Evolutionary conservation across 2,888 invertebrate genomes (phyloP).

Genomic region (Lathronympha strigana): DNA sequence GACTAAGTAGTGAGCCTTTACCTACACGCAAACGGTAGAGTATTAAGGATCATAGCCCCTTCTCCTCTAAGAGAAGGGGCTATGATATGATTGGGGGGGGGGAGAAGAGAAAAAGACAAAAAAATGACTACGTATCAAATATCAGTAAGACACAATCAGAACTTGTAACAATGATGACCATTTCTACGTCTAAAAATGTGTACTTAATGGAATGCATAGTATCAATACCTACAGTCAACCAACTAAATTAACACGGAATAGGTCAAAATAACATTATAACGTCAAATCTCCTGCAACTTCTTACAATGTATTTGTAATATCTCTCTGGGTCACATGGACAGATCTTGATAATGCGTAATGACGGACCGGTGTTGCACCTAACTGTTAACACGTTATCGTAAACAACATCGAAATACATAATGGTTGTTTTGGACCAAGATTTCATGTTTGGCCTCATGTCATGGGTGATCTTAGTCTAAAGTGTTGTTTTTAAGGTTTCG

Average conservation of each 20-base stretch:
- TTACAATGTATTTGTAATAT: slow-evolving; percentile 45
- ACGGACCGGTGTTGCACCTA: slow-evolving; percentile 31
- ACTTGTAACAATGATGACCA: too few relatives aligned
- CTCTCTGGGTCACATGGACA: slow-evolving; percentile 26
- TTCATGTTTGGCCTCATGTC: not conserved
- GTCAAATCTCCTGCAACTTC: not conserved
- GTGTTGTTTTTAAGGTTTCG: too few relatives aligned
- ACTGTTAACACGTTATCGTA: slow-evolving; percentile 18
- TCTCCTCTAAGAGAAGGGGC: too few relatives aligned
- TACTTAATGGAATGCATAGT: too few relatives aligned
- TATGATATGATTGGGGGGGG: too few relatives aligned
- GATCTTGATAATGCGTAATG: slow-evolving; percentile 28
- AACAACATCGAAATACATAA: slow-evolving; percentile 24
- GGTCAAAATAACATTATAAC: not conserved
- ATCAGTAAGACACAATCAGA: too few relatives aligned
- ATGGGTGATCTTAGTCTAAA: slow-evolving; percentile 8
- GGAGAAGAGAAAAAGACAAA: too few relatives aligned
- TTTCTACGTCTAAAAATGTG: too few relatives aligned
- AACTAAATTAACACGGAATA: not conserved
- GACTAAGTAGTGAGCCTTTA: too few relatives aligned
- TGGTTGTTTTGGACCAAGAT: slow-evolving; percentile 6
- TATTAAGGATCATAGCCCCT: too few relatives aligned
- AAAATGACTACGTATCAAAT: too few relatives aligned
- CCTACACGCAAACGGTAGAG: too few relatives aligned
- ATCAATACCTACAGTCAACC: not conserved